phyloP scores from a whole-genome alignment of 1,140 invertebrate genomes.

The Neotoxoptera formosana region DNA sequence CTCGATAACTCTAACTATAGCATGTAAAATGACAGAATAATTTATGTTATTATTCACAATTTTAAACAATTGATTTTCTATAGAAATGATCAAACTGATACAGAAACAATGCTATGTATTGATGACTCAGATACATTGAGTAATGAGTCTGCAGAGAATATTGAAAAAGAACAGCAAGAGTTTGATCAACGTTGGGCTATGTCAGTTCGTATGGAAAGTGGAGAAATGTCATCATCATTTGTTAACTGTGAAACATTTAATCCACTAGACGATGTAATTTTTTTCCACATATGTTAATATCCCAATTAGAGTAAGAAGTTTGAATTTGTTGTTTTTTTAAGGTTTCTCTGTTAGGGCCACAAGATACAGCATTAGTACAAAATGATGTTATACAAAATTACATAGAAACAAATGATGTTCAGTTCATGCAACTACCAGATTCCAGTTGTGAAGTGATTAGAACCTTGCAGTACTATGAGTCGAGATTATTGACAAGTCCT shows the following conservation, averaged over 20 bases:
- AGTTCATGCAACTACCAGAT: conserved; percentile 45
- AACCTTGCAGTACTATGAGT: conserved; percentile 49
- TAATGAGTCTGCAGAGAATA: conserved; percentile 25
- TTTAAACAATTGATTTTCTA: background rate
- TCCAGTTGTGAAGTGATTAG: conserved; percentile 30
- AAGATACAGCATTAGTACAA: conserved; percentile 32
- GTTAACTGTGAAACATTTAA: conserved; percentile 23
- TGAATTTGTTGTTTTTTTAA: background rate
- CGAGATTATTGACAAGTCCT: background rate
- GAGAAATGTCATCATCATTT: background rate
- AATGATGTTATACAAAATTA: conserved; percentile 41
- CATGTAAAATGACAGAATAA: conserved; percentile 13
- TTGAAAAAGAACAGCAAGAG: conserved; percentile 21
- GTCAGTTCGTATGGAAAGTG: conserved; percentile 8
- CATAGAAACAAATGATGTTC: conserved; percentile 29
- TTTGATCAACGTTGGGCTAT: conserved; percentile 52
- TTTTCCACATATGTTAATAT: background rate
- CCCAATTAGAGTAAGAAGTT: background rate
- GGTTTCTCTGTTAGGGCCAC: background rate
- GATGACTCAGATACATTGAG: conserved; percentile 45
- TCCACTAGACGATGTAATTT: conserved; percentile 17
- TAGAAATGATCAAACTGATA: conserved; percentile 41
- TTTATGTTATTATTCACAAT: background rate
- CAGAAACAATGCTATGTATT: background rate
- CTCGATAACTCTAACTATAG: conserved; percentile 41